Base-by-base conservation (phyloP, 2,888 invertebrate species). In the Amaurobius ferox region DNA sequence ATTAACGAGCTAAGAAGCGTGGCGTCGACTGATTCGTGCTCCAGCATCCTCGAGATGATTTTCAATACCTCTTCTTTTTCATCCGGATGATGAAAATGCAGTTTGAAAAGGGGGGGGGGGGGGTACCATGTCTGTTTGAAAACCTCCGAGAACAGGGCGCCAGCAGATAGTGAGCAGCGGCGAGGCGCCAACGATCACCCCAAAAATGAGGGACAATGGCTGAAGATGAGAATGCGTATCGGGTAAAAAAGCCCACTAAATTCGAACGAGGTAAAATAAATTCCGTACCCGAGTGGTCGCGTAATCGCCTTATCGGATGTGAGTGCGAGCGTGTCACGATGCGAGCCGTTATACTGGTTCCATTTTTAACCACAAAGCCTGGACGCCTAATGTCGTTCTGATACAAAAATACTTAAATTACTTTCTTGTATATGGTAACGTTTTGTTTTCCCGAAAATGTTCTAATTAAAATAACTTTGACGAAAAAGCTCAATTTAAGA, bases 211-310 rank as follows among this genome's bases (percentile, higher is more conserved):
- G 79, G 72, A 32, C 13, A 55, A 55, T 55, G 5, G 29, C 64
- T 19, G 26, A 16, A 64, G 16, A 64, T n/a, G 64, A n/a, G 64
- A 16, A 5, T n/a, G n/a, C 64, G 9, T 64, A 19, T 64, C 30
- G 13, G 9, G n/a, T n/a, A n/a, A n/a, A 7, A 64, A 77, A 67
- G 32, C 32, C 44, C 48, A 28, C 68, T 62, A 72, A 79, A 79
- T 72, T 48, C 32, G 72, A 79, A 79, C 72, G 72, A 79, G 79
- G 72, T 79, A 66, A 79, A 79, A 72, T 72, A 79, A 79, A 64
- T 72, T 23, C 79, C 35, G 16, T 13, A 13, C 30, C 44, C 32
- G 66, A 55, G 79, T 71, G 72, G 66, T 72, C 48, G 61, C 55
- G 61, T 64, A 72, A 66, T 72, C 48, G 44, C 32, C 71, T 79